Evolutionary conservation across 2,888 invertebrate species (phyloP).

Genomic region (Hypselothyrea guttata): DNA sequence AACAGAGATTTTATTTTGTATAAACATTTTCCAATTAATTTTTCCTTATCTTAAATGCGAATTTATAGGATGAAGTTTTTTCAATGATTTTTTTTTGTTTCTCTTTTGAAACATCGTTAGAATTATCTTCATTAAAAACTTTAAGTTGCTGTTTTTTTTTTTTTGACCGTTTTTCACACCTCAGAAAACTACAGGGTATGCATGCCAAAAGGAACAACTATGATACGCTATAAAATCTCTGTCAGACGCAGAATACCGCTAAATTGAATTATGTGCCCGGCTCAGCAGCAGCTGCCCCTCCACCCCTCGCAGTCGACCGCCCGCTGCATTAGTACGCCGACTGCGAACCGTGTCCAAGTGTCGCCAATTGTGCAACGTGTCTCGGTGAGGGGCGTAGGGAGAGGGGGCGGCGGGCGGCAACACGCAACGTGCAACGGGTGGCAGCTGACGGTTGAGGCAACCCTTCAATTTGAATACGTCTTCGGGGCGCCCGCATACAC

Average conservation of each 20-base stretch:
- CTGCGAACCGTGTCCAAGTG: slow-evolving; percentile 67
- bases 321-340: slow-evolving; percentile 50
- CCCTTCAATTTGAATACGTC: slow-evolving; percentile 63
- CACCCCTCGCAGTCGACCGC: slow-evolving; percentile 23
- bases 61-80: no score
- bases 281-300: slow-evolving; percentile 26
- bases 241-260: slow-evolving; percentile 46
- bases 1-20: no score
- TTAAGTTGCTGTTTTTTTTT: no score
- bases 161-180: no score
- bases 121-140: no score
- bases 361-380: slow-evolving; percentile 54
- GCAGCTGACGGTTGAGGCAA: slow-evolving; percentile 42
- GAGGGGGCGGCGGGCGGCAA: not conserved
- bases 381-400: not conserved
- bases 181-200: slow-evolving; percentile 14
- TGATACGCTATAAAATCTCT: slow-evolving; percentile 49
- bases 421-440: slow-evolving; percentile 4
- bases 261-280: slow-evolving; percentile 74
- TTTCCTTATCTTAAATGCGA: no score
- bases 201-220: slow-evolving; percentile 37
- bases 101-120: no score
- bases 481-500: slow-evolving; percentile 72
- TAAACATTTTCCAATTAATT: no score
- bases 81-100: no score